Conservation (phyloP, 2,797 vertebrate genomes). For the Micrastur ruficollis region DNA sequence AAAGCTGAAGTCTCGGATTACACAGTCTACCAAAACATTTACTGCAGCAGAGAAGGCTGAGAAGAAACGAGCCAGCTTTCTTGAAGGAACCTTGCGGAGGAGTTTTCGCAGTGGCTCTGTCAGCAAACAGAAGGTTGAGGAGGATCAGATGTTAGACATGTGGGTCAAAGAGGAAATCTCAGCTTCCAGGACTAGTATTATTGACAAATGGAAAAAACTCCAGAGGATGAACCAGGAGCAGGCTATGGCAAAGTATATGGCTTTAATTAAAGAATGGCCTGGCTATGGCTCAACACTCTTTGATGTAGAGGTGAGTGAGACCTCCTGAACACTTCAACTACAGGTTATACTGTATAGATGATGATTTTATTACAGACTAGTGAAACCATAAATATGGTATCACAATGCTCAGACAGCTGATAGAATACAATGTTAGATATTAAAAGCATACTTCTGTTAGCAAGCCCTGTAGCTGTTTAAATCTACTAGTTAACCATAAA, state of each 20-base stretch:
- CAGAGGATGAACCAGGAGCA: conserved; percentile 91
- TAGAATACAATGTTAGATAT: background rate
- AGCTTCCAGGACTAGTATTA: conserved; percentile 81
- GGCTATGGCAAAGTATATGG: conserved; percentile 95
- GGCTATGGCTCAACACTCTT: conserved; percentile 96
- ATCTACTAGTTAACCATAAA: background rate
- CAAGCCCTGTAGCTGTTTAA: background rate
- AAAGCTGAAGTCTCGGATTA: conserved; percentile 87
- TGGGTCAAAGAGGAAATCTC: conserved; percentile 92
- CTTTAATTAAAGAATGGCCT: conserved; percentile 92
- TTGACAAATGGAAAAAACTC: conserved; percentile 94
- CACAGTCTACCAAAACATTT: conserved; percentile 86
- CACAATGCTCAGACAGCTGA: background rate
- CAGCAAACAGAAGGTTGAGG: conserved; percentile 84
- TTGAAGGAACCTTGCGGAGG: conserved; percentile 91
- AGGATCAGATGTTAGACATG: conserved; percentile 89
- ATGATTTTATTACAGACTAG: background rate
- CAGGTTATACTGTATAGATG: background rate
- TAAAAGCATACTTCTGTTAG: background rate
- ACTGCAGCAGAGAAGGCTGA: conserved; percentile 78
- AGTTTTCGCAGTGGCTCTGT: conserved; percentile 88
- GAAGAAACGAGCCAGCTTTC: conserved; percentile 90
- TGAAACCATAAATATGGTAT: background rate
- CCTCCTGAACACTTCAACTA: background rate
- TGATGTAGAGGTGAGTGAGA: conserved; percentile 88